Base-by-base conservation (phyloP, 2,888 invertebrate species). In the Nebria brevicollis region DNA sequence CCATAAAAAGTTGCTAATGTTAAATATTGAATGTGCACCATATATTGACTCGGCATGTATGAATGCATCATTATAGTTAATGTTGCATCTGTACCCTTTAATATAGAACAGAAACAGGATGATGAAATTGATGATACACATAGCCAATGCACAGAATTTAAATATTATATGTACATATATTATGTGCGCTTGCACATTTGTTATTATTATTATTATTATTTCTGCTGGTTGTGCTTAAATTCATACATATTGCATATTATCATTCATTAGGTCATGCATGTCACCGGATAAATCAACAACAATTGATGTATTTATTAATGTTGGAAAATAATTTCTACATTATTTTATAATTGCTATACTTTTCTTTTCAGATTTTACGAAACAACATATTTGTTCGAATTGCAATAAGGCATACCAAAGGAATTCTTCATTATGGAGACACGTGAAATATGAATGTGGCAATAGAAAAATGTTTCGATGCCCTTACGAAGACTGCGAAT, bases 391-490 rank as follows among this genome's bases (percentile, higher is more conserved):
- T 8, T 75, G 75, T 78, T 77, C 77, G 13, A 78, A 76, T 70
- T 84, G 84, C 72, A 83, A 83, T 34, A 80, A 82, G 74, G 78
- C 77, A 11, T 84, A 84, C 70, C 72, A 77, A 4, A 43, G 77
- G 13, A 80, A 82, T 54, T 76, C 82, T 25, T 83, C 83, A 3
- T 77, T 85, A 15, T 75, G 82, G 75, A 82, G 82, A 25, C 84
- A 84, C 73, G 83, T 81, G 64, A 83, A 78, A 81, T 83, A 83
- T 75, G 86, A 80, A 75, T 80, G 79, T 74, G 74, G 68, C 20
- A 80, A 80, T 64, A 75, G 26, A 68, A 74, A 74, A 68, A 13
- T 41, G 64, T 80, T 80, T 42, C 43, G 13, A 8, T 80, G 79
- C 54, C 74, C 75, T 13, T 74, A 43, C 73, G 54, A 70, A 72